phyloP scores from a whole-genome alignment of 2,113 vertebrate species.

The Sapayoa aenigma region DNA sequence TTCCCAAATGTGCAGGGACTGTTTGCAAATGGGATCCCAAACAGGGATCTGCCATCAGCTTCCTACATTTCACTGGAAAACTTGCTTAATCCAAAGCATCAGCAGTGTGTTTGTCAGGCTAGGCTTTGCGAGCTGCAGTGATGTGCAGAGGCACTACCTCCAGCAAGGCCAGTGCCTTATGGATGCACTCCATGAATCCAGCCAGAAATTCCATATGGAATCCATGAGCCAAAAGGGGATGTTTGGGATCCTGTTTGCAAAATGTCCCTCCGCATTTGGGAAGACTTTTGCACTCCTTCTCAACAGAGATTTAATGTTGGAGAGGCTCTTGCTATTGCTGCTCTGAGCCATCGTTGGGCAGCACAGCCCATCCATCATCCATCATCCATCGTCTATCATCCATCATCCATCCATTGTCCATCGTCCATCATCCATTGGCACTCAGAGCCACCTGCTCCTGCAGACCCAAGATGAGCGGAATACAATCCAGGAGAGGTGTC shows the following conservation, averaged over 20 bases:
- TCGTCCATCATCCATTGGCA: not conserved
- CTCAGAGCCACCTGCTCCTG: not conserved
- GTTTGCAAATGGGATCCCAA: not conserved
- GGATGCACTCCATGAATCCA: too few relatives aligned
- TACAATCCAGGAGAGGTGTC: fast-evolving
- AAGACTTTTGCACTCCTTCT: not conserved
- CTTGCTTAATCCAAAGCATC: fast-evolving
- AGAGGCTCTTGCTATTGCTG: not conserved
- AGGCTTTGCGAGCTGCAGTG: not conserved
- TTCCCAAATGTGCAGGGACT: not conserved
- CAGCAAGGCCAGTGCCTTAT: not conserved
- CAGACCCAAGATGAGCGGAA: not conserved
- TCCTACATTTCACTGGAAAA: not conserved
- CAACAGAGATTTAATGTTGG: fast-evolving
- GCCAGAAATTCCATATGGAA: not conserved
- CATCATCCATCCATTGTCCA: not conserved
- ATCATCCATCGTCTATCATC: too few relatives aligned
- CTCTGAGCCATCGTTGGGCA: not conserved
- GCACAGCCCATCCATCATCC: not conserved
- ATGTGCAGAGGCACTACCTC: not conserved
- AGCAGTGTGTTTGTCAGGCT: fast-evolving
- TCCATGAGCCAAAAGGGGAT: not conserved
- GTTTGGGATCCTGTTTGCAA: not conserved
- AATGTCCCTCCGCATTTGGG: not conserved
- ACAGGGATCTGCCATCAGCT: not conserved